These are phyloP conservation scores for Plebejus anna DNA, from an alignment of 2,888 invertebrate species.

Conservation along the genomic window DNA sequence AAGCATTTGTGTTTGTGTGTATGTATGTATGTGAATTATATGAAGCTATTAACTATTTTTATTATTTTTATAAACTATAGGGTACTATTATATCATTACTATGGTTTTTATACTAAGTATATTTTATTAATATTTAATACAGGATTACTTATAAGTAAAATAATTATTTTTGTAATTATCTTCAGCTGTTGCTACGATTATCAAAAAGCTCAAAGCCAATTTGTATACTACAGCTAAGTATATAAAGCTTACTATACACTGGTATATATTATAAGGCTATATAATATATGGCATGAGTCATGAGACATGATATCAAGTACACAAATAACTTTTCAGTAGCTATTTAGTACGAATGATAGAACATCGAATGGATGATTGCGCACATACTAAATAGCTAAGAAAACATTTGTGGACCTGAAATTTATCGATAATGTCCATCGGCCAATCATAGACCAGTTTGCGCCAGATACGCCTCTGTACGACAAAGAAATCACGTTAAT, in stretches of 20 bases:
- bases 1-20: constrained; percentile 1
- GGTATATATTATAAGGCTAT: background rate
- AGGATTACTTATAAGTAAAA: too few species aligned
- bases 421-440: constrained; percentile 48
- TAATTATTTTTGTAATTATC: background rate
- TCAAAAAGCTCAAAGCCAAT: constrained; percentile 6
- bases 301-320: constrained; percentile 41
- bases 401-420: constrained; percentile 52
- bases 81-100: background rate
- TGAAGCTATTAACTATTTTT: background rate
- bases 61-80: background rate
- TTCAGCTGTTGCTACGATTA: background rate
- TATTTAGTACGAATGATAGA: constrained; percentile 51
- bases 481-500: constrained; percentile 42
- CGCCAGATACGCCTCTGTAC: constrained; percentile 48
- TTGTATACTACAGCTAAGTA: background rate
- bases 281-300: constrained; percentile 7
- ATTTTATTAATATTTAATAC: background rate
- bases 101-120: background rate
- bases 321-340: constrained; percentile 51
- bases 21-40: background rate
- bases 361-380: constrained; percentile 47
- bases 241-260: background rate
- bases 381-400: constrained; percentile 55
- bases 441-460: constrained; percentile 51